phyloP scores from a whole-genome alignment of 2,797 vertebrate genomes.

The Remorina albescens region DNA sequence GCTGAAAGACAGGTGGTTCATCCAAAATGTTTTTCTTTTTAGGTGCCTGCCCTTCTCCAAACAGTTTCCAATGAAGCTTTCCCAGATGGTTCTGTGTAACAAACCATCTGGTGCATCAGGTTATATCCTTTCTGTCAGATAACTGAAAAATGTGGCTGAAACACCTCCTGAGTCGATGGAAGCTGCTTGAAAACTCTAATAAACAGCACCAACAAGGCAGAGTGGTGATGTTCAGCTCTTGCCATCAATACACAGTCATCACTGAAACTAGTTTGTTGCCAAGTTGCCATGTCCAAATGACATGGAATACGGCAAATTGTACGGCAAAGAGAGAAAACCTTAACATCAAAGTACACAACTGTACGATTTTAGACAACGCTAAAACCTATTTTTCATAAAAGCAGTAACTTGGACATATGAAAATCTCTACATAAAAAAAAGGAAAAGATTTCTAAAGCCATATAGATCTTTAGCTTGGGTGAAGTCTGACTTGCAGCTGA shows the following conservation, averaged over 20 bases:
- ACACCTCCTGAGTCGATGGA: background rate
- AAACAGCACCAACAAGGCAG: background rate
- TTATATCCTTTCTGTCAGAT: background rate
- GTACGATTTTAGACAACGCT: background rate
- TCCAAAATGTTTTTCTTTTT: too few relatives aligned
- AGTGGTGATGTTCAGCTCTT: too few relatives aligned
- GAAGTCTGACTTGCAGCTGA: background rate
- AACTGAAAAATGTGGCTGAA: background rate
- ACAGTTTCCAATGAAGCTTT: too few relatives aligned
- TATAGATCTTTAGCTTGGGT: background rate
- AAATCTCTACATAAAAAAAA: background rate
- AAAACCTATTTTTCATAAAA: background rate
- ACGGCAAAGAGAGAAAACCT: background rate
- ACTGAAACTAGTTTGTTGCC: background rate
- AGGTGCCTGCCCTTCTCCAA: too few relatives aligned
- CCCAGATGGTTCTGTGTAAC: too few relatives aligned
- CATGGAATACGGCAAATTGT: too few relatives aligned
- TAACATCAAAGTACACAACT: background rate
- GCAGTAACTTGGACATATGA: background rate
- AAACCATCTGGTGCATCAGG: too few relatives aligned
- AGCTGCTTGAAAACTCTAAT: constrained; percentile 3
- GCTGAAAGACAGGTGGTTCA: too few relatives aligned
- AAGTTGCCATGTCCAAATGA: too few relatives aligned
- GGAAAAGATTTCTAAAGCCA: background rate
- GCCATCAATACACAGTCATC: background rate